These are phyloP conservation scores for Macrobrachium nipponense DNA, from an alignment of 1,140 invertebrate genomes.

Conservation along the genomic window DNA sequence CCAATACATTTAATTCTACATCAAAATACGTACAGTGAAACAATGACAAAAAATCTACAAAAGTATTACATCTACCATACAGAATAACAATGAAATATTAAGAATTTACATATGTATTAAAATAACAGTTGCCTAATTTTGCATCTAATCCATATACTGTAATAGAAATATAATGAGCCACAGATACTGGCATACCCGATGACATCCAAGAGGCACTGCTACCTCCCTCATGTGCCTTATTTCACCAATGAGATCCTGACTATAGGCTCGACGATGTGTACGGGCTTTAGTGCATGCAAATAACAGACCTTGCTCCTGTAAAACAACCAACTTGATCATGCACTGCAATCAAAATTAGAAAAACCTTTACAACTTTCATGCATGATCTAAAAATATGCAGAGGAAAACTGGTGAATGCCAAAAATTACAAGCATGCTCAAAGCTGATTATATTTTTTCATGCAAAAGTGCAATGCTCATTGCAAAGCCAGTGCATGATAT, in stretches of 20 bases:
- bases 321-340: constrained; percentile 35
- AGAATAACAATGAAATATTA: too few relatives aligned
- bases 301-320: constrained; percentile 18
- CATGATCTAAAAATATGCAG: neutral
- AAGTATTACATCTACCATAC: too few relatives aligned
- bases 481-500: constrained; percentile 40
- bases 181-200: constrained; percentile 56
- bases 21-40: too few relatives aligned
- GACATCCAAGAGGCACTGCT: neutral
- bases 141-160: too few relatives aligned
- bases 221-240: constrained; percentile 21
- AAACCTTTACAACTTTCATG: neutral
- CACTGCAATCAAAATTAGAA: constrained; percentile 13
- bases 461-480: constrained; percentile 15
- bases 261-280: constrained; percentile 40
- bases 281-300: neutral
- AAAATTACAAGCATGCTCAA: constrained; percentile 15
- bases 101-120: too few relatives aligned
- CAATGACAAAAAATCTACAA: too few relatives aligned
- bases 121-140: too few relatives aligned
- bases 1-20: too few relatives aligned
- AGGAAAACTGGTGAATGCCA: neutral
- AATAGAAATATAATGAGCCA: constrained; percentile 50
- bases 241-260: constrained; percentile 55
- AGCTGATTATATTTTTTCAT: too few relatives aligned